Conservation (phyloP, 2,888 invertebrate genomes). For the Diabrotica balteata region DNA sequence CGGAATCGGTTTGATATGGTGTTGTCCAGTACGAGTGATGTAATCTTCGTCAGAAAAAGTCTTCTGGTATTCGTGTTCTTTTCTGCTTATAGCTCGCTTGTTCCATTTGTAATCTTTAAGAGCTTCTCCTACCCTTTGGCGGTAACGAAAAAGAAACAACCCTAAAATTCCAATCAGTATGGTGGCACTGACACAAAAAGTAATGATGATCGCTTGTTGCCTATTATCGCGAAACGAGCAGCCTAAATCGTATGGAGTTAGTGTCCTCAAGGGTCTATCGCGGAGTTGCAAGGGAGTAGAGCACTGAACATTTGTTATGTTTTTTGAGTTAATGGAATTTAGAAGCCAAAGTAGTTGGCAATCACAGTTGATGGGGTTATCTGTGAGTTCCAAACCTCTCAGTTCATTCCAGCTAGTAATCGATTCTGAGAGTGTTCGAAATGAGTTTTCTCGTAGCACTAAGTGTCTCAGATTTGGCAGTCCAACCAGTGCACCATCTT, state of each 20-base stretch:
- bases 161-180: slow-evolving; percentile 75
- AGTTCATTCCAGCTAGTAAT: slow-evolving; percentile 82
- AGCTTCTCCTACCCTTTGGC: slow-evolving; percentile 80
- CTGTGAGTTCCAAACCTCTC: slow-evolving; percentile 77
- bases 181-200: slow-evolving; percentile 76
- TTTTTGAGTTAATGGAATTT: slow-evolving; percentile 71
- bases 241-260: slow-evolving; percentile 80
- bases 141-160: slow-evolving; percentile 79
- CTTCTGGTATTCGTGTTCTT: slow-evolving; percentile 89
- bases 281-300: slow-evolving; percentile 75
- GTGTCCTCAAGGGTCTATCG: slow-evolving; percentile 71
- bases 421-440: slow-evolving; percentile 77
- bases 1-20: slow-evolving; percentile 75
- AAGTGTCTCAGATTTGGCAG: slow-evolving; percentile 81
- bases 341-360: slow-evolving; percentile 83
- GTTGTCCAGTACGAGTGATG: slow-evolving; percentile 71
- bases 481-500: slow-evolving; percentile 79
- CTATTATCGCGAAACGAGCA: slow-evolving; percentile 81
- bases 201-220: slow-evolving; percentile 81
- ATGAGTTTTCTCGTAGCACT: slow-evolving; percentile 79
- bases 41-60: slow-evolving; percentile 89
- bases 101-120: slow-evolving; percentile 85
- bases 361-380: slow-evolving; percentile 83
- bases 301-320: slow-evolving; percentile 75
- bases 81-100: slow-evolving; percentile 74